Evolutionary conservation across 2,113 vertebrate species (phyloP).

Genomic region (Hipposideros armiger): DNA sequence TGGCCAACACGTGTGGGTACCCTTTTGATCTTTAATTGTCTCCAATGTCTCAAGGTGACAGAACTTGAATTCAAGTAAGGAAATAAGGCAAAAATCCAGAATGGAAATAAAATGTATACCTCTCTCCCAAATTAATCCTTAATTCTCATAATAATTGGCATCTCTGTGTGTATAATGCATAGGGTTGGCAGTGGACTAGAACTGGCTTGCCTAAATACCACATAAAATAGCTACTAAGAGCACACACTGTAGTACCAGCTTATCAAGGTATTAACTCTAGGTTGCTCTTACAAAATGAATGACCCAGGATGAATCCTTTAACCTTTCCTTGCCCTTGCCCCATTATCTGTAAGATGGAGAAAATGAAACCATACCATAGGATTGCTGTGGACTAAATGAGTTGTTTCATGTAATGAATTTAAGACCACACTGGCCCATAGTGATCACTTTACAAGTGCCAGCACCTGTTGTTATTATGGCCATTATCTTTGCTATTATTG

Average conservation of each 20-base stretch:
- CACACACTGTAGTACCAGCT: not conserved
- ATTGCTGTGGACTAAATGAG: not conserved
- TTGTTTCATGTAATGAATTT: not conserved
- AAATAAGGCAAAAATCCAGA: not conserved
- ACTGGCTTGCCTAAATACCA: not conserved
- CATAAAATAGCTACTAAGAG: not conserved
- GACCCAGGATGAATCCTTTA: not conserved
- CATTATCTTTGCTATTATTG: not conserved
- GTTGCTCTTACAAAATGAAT: not conserved
- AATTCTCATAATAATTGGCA: not conserved
- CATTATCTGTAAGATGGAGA: not conserved
- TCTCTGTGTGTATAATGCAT: not conserved
- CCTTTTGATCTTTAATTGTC: not conserved
- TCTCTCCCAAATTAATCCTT: not conserved
- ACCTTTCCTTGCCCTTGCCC: not conserved
- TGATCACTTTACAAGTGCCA: not conserved
- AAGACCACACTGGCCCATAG: not conserved
- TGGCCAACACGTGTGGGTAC: not conserved
- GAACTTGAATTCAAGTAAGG: conserved; percentile 27
- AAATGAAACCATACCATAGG: not conserved
- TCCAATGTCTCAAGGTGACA: not conserved
- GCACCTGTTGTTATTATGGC: not conserved
- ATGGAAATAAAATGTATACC: not conserved
- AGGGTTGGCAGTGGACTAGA: not conserved
- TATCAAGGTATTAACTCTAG: not conserved